Evolutionary conservation across 2,888 invertebrate genomes (phyloP).

Genomic region (Dendrolimus houi): DNA sequence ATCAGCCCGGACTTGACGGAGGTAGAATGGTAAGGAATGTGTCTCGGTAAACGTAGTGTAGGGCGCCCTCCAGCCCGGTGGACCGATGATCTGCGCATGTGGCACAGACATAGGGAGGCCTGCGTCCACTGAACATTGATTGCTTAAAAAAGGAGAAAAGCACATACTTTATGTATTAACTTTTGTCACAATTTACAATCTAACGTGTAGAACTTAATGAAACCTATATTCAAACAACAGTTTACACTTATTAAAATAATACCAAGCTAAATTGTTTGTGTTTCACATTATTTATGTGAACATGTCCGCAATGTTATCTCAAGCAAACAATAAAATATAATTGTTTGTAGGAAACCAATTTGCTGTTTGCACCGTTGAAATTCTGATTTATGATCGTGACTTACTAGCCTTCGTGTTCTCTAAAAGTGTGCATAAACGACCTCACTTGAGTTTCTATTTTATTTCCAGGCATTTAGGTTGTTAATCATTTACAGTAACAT

Average conservation of each 20-base stretch:
- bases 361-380: conserved; percentile 43
- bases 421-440: too few species aligned
- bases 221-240: background rate
- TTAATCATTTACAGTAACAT: too few species aligned
- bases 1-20: too few species aligned
- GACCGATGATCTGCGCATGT: background rate
- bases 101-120: too few species aligned
- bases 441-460: too few species aligned
- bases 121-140: too few species aligned
- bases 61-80: too few species aligned
- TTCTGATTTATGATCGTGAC: conserved; percentile 21
- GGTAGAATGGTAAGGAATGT: background rate
- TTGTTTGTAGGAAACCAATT: conserved; percentile 68
- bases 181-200: background rate
- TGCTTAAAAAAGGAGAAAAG: background rate
- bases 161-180: background rate
- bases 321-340: conserved; percentile 63
- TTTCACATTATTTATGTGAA: conserved; percentile 14
- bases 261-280: background rate
- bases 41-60: too few species aligned
- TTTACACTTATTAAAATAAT: background rate
- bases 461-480: too few species aligned
- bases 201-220: background rate
- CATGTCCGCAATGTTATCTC: conserved; percentile 55
- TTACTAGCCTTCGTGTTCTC: too few species aligned